Evolutionary conservation across 64 coral and sea anemone genomes (phyloP), one percentile per base, ranked within the genome.

Genomic region (Pachyseris speciosa): DNA sequence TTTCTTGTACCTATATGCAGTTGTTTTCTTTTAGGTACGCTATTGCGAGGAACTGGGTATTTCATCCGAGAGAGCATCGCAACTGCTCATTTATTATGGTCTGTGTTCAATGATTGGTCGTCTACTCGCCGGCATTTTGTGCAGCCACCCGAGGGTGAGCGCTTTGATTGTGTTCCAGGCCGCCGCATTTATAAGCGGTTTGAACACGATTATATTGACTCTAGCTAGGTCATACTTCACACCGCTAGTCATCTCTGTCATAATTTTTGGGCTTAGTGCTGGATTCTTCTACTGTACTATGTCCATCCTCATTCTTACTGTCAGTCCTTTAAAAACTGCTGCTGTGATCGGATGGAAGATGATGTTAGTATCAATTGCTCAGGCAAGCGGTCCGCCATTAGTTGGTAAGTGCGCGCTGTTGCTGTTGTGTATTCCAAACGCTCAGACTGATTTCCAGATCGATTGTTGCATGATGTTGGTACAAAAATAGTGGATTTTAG

Each of bases 1-100:
- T n/a, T n/a, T n/a, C n/a, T n/a, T n/a, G n/a, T 19, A 26, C 1
- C 5, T 28, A n/a, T 39, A 36, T 16, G 3, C 1, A 19, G n/a
- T 43, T 73, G 17, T 24, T 10, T 2, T 39, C 4, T 71, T 52
- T 43, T 9, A 92, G 89, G 50, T 69, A 20, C 89, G 79, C 16
- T 84, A 84, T 66, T 84, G 89, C 2, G 78, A 92, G 43, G 89
- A 84, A 37, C 48, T 92, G 20, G 79, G 66, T 2, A 84, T 92
- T 27, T 55, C 57, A 29, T 61, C 80, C 22, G 79, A 92, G 9
- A 30, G 68, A 49, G 74, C 78, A 16, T 72, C 89, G 2, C 19
- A 45, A 33, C 38, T 84, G 16, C 83, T 84, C n/a, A 84, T 92
- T 25, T 92, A 73, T 36, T 66, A 49, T 60, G 89, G 89, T 34